Evolutionary conservation across 2,113 vertebrate genomes (phyloP), one percentile per base, ranked within the genome.

Genomic region (Tonatia bakeri): DNA sequence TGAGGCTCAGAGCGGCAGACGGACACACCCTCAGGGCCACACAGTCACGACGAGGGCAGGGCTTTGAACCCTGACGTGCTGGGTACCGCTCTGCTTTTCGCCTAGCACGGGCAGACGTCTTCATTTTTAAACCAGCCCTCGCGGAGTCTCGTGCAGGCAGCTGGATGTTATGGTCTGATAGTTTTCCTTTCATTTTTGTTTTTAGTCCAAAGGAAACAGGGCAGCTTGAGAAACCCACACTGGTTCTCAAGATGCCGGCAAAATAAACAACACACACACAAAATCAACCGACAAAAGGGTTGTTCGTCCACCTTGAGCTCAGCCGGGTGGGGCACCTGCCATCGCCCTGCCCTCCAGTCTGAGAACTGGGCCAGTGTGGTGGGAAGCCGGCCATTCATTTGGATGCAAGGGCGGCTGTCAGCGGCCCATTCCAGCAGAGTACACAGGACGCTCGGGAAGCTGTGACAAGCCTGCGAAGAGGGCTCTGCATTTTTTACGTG

Each of bases 341-440:
- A 1, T 7, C 10, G 0, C 22, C 50, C 93, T 61, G 7, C 8
- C 81, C 13, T 24, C 28, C 19, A n/a, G n/a, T n/a, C n/a, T n/a
- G n/a, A n/a, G n/a, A n/a, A n/a, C 43, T 4, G 0, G 84, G 17
- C 3, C n/a, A 0, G 33, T 3, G 38, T 0, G 2, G 7, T 0
- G 0, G 24, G 84, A 47, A 22, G 91, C 33, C 38, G 61, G 31
- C 59, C 0, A 0, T 6, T 50, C 36, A 4, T 4, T 64, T 0
- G 38, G 67, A 82, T 1, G 0, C 1, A 9, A 83, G 1, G 0
- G 67, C 1, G 5, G 4, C 72, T 2, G 28, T 12, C 24, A 3
- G 69, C 36, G 4, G 69, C 36, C 16, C 1, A 3, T 56, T 3
- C 36, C n/a, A 0, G 11, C 0, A 3, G 61, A 3, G 20, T 7